Conservation (phyloP, 2,888 invertebrate genomes). For the Anarsia innoxiella region DNA sequence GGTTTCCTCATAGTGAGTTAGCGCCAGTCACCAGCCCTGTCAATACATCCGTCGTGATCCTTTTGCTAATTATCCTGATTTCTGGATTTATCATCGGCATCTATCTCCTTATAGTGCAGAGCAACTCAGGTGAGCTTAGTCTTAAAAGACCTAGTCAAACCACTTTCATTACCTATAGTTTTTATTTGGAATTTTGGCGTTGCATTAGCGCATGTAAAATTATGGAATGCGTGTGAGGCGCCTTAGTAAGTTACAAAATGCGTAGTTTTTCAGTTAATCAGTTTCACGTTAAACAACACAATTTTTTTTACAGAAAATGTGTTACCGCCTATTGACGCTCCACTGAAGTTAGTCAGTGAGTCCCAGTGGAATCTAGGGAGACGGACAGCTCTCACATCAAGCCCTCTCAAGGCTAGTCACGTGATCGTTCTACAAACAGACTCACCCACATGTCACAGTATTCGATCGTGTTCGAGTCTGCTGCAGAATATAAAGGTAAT, state of each 20-base stretch:
- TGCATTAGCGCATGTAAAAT: too few relatives aligned
- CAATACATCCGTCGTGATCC: constrained; percentile 34
- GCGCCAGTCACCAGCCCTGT: constrained; percentile 15
- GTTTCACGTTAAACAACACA: too few relatives aligned
- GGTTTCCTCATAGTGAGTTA: constrained; percentile 27
- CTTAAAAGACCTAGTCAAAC: too few relatives aligned
- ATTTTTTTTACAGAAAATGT: constrained; percentile 50
- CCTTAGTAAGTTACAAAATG: too few relatives aligned
- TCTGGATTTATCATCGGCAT: constrained; percentile 51
- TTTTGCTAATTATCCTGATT: constrained; percentile 39
- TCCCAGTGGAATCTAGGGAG: constrained; percentile 30
- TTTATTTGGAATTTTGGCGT: too few relatives aligned
- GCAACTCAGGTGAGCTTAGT: constrained; percentile 35
- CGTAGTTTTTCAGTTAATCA: too few relatives aligned
- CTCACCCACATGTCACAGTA: constrained; percentile 40
- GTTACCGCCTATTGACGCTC: constrained; percentile 40
- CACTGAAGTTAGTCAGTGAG: constrained; percentile 34
- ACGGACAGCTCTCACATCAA: constrained; percentile 1
- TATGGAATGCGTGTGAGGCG: too few relatives aligned
- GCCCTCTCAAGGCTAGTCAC: constrained; percentile 30
- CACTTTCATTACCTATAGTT: too few relatives aligned
- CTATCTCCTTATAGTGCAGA: constrained; percentile 51
- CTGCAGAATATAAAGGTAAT: constrained; percentile 56
- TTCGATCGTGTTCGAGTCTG: constrained; percentile 38
- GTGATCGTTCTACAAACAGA: constrained; percentile 62